Conservation (phyloP, 2,797 vertebrate genomes). For the Mormyrops boulengeri region DNA sequence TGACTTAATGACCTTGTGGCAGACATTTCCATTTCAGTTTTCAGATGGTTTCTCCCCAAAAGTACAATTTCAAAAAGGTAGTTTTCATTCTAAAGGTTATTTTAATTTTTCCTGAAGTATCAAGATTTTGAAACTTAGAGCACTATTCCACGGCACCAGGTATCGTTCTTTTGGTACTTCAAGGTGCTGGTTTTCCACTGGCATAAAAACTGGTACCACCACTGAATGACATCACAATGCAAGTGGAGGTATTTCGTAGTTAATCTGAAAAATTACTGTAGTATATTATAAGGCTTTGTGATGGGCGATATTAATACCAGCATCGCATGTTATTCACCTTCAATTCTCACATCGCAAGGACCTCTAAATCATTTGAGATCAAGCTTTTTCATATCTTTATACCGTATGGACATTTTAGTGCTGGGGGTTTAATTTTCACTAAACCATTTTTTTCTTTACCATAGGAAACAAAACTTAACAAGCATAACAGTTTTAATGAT, state of each 20-base stretch:
- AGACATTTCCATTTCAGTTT: background rate
- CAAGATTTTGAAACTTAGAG: background rate
- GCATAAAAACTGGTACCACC: background rate
- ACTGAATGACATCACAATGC: background rate
- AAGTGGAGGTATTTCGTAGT: background rate
- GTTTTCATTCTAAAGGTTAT: background rate
- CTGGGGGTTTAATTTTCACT: background rate
- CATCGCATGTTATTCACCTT: background rate
- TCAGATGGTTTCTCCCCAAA: background rate
- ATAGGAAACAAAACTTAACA: background rate
- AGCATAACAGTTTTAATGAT: background rate
- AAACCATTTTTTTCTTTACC: background rate
- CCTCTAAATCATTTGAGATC: background rate
- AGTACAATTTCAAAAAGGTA: background rate
- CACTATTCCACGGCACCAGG: background rate
- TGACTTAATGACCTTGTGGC: background rate
- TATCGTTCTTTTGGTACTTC: background rate
- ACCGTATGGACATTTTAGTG: background rate
- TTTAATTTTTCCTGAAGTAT: background rate
- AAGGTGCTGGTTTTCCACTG: background rate
- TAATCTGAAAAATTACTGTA: background rate
- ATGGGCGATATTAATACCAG: background rate
- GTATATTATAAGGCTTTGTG: background rate
- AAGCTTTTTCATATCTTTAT: background rate
- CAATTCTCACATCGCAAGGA: background rate